Percentiles rank a stretch among this genome's conserved stretches.
Conservation (phyloP, 92 coral and sea anemone genomes). For the Muricea muricata region DNA sequence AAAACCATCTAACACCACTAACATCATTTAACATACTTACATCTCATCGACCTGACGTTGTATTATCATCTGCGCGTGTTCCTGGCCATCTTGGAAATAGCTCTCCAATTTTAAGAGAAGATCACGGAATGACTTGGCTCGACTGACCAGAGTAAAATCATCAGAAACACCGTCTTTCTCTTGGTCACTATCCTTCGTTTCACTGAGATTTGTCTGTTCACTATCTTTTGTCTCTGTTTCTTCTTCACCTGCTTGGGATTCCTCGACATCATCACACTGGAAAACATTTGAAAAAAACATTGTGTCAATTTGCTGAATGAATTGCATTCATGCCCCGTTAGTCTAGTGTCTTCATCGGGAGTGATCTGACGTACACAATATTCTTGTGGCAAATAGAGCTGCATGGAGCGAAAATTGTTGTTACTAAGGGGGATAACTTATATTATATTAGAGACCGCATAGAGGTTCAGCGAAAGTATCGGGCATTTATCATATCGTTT, state of each 20-base stretch:
- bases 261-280: not conserved
- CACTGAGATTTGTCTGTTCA: not conserved
- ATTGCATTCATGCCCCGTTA: too few species aligned
- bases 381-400: too few species aligned
- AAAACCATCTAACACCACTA: too few species aligned
- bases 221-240: slow-evolving; percentile 7
- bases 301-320: too few species aligned
- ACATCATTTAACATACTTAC: slow-evolving; percentile 38
- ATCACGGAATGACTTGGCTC: slow-evolving; percentile 71
- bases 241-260: not conserved
- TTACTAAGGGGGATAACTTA: too few species aligned
- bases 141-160: slow-evolving; percentile 67
- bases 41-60: slow-evolving; percentile 71
- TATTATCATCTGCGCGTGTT: slow-evolving; percentile 64
- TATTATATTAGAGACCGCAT: too few species aligned
- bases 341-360: too few species aligned
- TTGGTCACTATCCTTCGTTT: slow-evolving; percentile 7
- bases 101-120: slow-evolving; percentile 69
- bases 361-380: too few species aligned
- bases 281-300: not conserved
- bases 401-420: too few species aligned
- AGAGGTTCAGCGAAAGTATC: too few species aligned
- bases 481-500: too few species aligned
- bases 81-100: slow-evolving; percentile 63
- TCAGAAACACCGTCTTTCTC: slow-evolving; percentile 31